Conservation (phyloP, 2,113 vertebrate species). For the Phyllostomus discolor region DNA sequence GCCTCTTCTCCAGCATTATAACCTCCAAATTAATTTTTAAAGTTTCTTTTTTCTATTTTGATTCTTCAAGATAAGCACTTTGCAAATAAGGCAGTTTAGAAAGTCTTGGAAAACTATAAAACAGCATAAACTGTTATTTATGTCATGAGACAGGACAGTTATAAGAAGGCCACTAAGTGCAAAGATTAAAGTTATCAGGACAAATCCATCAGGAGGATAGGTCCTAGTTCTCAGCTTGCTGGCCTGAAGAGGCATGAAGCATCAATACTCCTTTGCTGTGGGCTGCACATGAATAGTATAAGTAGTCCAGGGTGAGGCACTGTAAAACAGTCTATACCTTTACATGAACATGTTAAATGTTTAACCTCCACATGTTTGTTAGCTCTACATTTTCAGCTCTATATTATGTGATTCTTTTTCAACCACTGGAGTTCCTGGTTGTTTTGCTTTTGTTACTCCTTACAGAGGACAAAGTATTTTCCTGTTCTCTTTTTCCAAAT, state of each 20-base stretch:
- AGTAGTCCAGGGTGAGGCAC: background rate
- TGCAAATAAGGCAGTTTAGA: background rate
- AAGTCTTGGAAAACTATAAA: background rate
- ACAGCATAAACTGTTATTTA: background rate
- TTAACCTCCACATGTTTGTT: background rate
- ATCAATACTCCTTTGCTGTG: background rate
- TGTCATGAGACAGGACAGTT: background rate
- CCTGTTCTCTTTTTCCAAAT: background rate
- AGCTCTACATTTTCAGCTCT: background rate
- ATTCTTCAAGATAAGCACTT: background rate
- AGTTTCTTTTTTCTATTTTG: background rate
- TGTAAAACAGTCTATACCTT: background rate
- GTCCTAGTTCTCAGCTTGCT: fast-evolving
- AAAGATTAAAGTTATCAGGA: background rate
- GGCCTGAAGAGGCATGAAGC: background rate
- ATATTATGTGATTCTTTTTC: background rate
- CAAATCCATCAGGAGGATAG: background rate
- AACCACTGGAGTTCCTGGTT: background rate
- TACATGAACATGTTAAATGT: background rate
- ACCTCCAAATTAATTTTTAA: background rate
- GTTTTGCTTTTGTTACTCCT: background rate
- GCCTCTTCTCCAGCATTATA: background rate
- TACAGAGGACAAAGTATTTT: background rate
- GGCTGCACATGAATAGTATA: background rate
- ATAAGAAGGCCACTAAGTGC: background rate